Evolutionary conservation across 2,888 invertebrate species (phyloP), one percentile per base, ranked within the genome.

Genomic region (Eupithecia tripunctaria): DNA sequence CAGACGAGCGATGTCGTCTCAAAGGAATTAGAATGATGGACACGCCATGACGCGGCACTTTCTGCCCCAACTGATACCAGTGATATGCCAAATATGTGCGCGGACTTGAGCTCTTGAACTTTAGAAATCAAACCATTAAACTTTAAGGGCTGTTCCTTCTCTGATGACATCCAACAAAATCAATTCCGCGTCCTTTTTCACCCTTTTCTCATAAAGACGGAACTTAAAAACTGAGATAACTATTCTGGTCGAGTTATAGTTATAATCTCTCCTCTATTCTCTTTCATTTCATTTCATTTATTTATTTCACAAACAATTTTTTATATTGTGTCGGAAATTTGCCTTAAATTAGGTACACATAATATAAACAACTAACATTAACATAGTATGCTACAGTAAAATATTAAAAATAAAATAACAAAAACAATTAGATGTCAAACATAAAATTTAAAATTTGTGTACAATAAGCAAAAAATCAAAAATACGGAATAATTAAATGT

Each of bases 21-120:
- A 91, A 89, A 89, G 86, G 90, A 88, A 90, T 89, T 87, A 89
- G 89, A 88, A 88, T 94, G 93, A 94, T 91, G 86, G 90, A 90
- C 90, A 82, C 82, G 85, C 81, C 86, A 85, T 94, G 94, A 94
- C 85, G 73, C 82, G 81, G 84, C 85, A 85, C 83, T 84, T 82
- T 86, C 84, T 82, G 74, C 79, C 72, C 70, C 63, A 62, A 41
- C 67, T 36, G 12, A 18, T 36, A 36, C 32, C 59, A 43, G 51
- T 51, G 32, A 38, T 32, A 70, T 60, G 68, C 68, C 62, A 71
- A 68, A 69, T 21, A 27, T 12, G 36, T 51, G 47, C 12, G 60
- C 56, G 14, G 12, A 25, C 21, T 12, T 56, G 12, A 51, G 10
- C 14, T 56, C 14, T 56, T 25, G 1, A 56, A 56, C 56, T 56